Evolutionary conservation across 2,888 invertebrate genomes (phyloP).

Genomic region (Rhyacophila evoluta): DNA sequence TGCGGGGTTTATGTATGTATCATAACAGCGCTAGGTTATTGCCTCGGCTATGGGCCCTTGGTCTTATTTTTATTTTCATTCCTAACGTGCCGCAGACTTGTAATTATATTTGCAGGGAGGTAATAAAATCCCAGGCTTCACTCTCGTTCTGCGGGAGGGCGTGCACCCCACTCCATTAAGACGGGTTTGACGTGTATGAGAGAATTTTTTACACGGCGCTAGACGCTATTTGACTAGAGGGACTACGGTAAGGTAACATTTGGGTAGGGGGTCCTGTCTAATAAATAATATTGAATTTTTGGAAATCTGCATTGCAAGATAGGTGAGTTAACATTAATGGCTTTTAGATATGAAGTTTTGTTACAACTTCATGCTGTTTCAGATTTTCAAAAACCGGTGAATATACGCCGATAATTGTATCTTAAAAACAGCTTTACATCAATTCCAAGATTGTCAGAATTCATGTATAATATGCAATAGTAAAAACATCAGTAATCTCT

Average conservation of each 20-base stretch:
- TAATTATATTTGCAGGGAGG: conserved; percentile 12
- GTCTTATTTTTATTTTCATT: conserved; percentile 19
- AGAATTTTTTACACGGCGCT: not conserved
- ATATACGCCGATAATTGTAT: too few species aligned
- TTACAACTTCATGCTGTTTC: too few species aligned
- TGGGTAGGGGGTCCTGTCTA: too few species aligned
- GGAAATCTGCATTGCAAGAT: too few species aligned
- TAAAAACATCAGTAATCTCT: too few species aligned
- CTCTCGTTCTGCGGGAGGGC: not conserved
- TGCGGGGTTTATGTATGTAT: conserved; percentile 5
- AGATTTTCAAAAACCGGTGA: too few species aligned
- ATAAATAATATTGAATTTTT: too few species aligned
- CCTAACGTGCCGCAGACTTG: conserved; percentile 15
- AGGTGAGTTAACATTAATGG: too few species aligned
- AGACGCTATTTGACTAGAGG: not conserved
- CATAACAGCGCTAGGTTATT: not conserved
- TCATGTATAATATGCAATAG: too few species aligned
- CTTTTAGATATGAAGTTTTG: too few species aligned
- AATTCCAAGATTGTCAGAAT: too few species aligned
- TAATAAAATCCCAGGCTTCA: conserved; percentile 1
- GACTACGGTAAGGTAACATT: not conserved
- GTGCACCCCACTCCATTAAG: not conserved
- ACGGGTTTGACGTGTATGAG: not conserved
- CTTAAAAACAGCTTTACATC: too few species aligned
- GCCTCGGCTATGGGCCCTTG: conserved; percentile 9